Base-by-base conservation (phyloP, 1,140 invertebrate genomes). In the Bombus pascuorum region DNA sequence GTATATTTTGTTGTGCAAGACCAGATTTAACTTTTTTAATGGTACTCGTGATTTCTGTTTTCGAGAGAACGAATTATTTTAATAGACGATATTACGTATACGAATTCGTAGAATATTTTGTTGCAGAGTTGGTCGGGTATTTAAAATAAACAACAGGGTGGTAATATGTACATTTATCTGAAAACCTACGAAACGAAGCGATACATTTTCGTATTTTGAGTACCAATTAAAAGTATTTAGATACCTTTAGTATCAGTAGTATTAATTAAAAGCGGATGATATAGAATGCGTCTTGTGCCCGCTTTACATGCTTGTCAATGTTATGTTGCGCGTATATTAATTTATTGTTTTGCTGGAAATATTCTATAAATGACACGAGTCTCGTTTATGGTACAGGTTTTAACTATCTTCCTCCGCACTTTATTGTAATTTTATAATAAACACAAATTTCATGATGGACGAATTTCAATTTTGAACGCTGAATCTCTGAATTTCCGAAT, bases 181-280 rank as follows among this genome's bases (percentile, higher is more conserved):
- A 22, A 37, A 28, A 32, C 6, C 13, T 3, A 10, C 39, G 39
- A 18, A 18, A 18, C 47, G 3, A 68, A n/a, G 25, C 42, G 62
- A 66, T 44, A 34, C n/a, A n/a, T 71, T 32, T 15, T 34, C 13
- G 32, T 28, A 12, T 13, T 25, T n/a, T 32, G 0, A 34, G 22
- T 15, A 18, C 4, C 22, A 65, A 82, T 82, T 82, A 74, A 72
- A 59, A 59, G 18, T 59, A 73, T 62, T 74, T n/a, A 34, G 53
- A 53, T 62, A 39, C 34, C 37, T 62, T 62, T 28, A 3, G 37
- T 47, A 34, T 6, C 53, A 8, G 37, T 12, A 9, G 32, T 39
- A 32, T 59, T 71, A 73, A 81, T 73, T 81, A 73, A 62, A 62
- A 9, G 12, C n/a, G 28, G 32, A 22, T 28, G 47, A 79, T 80